Conservation (phyloP, 2,888 invertebrate genomes). For the Thalpophila matura region DNA sequence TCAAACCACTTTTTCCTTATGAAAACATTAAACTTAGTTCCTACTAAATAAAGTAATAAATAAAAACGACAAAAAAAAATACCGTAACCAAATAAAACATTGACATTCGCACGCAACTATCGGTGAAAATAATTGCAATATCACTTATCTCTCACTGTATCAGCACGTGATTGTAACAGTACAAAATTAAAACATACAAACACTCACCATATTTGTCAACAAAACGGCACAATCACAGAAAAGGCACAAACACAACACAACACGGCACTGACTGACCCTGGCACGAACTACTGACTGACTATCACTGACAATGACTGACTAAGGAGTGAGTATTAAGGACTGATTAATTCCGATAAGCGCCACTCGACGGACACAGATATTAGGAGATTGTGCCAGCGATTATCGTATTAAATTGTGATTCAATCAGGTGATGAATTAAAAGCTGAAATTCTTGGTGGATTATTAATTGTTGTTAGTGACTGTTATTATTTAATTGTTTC, state of each 20-base stretch:
- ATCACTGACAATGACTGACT: slow-evolving; percentile 49
- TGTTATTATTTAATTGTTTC: background rate
- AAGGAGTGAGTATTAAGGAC: no score
- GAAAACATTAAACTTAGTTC: no score
- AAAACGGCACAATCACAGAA: slow-evolving; percentile 53
- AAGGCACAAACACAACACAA: slow-evolving; percentile 56
- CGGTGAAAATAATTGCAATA: background rate
- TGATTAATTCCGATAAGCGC: slow-evolving; percentile 79
- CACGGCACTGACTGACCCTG: slow-evolving; percentile 48
- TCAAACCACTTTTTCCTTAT: no score
- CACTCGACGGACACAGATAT: slow-evolving; percentile 75
- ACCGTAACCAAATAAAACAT: background rate
- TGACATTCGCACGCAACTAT: slow-evolving; percentile 6
- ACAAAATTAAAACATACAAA: background rate
- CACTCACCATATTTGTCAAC: slow-evolving; percentile 68
- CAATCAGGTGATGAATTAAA: slow-evolving; percentile 69
- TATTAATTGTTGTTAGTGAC: slow-evolving; percentile 9
- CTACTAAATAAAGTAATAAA: no score
- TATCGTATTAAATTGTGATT: slow-evolving; percentile 69
- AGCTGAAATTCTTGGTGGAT: slow-evolving; percentile 45
- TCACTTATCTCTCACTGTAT: slow-evolving; percentile 11
- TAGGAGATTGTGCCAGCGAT: slow-evolving; percentile 76
- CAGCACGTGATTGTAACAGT: background rate
- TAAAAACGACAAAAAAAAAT: background rate
- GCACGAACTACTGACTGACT: slow-evolving; percentile 57